Evolutionary conservation across 2,888 invertebrate genomes (phyloP).

Genomic region (Caenorhabditis doughertyi): DNA sequence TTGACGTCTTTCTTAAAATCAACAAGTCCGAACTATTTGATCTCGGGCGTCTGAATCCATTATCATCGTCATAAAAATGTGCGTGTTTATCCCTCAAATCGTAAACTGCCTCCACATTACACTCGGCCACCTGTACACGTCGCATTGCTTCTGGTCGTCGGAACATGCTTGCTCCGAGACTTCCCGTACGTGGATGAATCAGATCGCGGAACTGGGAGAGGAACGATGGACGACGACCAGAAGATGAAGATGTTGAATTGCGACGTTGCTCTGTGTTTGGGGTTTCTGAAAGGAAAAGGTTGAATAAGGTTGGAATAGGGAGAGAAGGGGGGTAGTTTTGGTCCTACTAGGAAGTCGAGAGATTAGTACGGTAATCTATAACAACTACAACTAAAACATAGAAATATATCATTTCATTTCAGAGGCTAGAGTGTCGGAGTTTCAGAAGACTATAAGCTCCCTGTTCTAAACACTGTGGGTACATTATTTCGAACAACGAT

Average conservation of each 20-base stretch:
- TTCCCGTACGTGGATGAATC: conserved; percentile 55
- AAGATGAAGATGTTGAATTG: conserved; percentile 19
- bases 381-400: too few relatives aligned
- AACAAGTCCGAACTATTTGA: conserved; percentile 75
- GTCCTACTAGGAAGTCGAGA: too few relatives aligned
- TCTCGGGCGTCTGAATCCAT: conserved; percentile 70
- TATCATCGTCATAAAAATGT: conserved; percentile 73
- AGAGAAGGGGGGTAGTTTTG: neutral
- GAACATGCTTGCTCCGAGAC: conserved; percentile 57
- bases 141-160: conserved; percentile 44
- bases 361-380: too few relatives aligned
- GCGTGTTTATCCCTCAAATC: conserved; percentile 68
- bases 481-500: too few relatives aligned
- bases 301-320: neutral
- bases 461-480: too few relatives aligned
- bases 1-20: conserved; percentile 74
- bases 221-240: conserved; percentile 52
- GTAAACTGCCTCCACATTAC: conserved; percentile 68
- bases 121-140: conserved; percentile 62
- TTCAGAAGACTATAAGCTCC: too few relatives aligned
- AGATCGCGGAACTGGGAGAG: conserved; percentile 42
- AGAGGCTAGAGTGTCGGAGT: too few relatives aligned
- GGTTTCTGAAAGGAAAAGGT: conserved; percentile 34
- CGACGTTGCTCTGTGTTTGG: conserved; percentile 25
- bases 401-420: too few relatives aligned